A percentile compares a stretch with the other conserved stretches of the same genome.
Evolutionary conservation across 2,888 invertebrate species (phyloP).

Genomic region (Imbricaverruca yamaguchii): DNA sequence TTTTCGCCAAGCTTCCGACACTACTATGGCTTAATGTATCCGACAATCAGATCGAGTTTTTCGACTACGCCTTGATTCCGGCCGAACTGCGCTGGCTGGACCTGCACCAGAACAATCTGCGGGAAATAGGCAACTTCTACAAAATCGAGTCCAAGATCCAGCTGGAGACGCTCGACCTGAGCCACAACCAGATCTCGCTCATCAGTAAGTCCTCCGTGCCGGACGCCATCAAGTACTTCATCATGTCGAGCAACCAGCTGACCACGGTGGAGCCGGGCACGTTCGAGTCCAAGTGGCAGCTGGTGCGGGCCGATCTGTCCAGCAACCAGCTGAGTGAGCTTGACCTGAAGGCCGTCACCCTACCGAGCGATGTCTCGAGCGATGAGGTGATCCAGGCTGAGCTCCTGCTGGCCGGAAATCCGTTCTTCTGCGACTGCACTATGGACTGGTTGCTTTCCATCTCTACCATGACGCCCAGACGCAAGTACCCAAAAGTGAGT

Average conservation of each 20-base stretch:
- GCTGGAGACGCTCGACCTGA: constrained; percentile 78
- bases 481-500: constrained; percentile 76
- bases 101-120: constrained; percentile 76
- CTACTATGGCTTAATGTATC: constrained; percentile 84
- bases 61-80: constrained; percentile 80
- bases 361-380: constrained; percentile 66
- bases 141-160: constrained; percentile 52
- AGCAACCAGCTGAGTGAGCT: constrained; percentile 84
- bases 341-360: constrained; percentile 77
- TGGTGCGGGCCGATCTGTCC: constrained; percentile 83
- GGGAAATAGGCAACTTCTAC: constrained; percentile 55
- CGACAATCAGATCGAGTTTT: constrained; percentile 79
- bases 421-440: constrained; percentile 88
- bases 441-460: constrained; percentile 93
- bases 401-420: constrained; percentile 89
- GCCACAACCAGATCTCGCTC: constrained; percentile 71
- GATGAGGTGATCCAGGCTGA: constrained; percentile 55
- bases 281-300: constrained; percentile 77
- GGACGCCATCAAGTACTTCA: constrained; percentile 73
- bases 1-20: constrained; percentile 74
- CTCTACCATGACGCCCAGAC: constrained; percentile 69
- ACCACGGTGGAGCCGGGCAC: constrained; percentile 69
- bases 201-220: constrained; percentile 60
- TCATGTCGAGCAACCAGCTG: constrained; percentile 49
- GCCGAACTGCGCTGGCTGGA: constrained; percentile 77